These are phyloP conservation scores for Nyctalus aviator DNA, from an alignment of 2,797 vertebrate species.

Conservation along the genomic window DNA sequence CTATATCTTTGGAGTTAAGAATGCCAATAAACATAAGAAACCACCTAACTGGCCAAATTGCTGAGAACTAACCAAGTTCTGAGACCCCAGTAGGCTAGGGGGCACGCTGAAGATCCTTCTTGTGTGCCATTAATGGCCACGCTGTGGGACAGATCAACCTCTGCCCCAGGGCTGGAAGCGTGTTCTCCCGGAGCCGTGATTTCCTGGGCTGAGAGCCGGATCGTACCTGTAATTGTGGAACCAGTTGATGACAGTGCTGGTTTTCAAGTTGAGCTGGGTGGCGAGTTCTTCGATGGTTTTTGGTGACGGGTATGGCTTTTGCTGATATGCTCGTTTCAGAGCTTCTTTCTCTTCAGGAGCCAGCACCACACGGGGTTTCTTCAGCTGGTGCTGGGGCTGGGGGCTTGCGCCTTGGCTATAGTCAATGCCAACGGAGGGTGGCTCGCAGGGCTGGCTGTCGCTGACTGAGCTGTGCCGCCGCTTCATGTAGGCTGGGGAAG, in stretches of 20 bases:
- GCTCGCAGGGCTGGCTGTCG: conserved; percentile 93
- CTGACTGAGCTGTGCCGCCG: conserved; percentile 96
- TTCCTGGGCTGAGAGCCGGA: rapidly evolving
- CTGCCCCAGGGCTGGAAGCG: rapidly evolving
- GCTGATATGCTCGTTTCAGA: conserved; percentile 97
- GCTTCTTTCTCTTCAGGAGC: conserved; percentile 97
- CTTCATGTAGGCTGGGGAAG: conserved; percentile 95
- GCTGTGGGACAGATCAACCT: rapidly evolving
- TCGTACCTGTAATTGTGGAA: conserved; percentile 99
- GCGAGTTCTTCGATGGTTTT: conserved; percentile 99
- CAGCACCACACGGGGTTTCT: conserved; percentile 97
- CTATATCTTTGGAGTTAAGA: not conserved
- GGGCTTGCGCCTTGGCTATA: conserved; percentile 94
- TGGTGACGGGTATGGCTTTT: conserved; percentile 99
- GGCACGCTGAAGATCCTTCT: not conserved
- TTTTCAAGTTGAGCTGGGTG: conserved; percentile 99
- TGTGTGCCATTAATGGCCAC: rapidly evolving
- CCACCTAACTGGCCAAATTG: not conserved
- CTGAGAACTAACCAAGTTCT: not conserved
- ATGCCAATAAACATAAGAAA: not conserved
- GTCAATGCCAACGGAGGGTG: conserved; percentile 89
- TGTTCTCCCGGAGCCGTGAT: rapidly evolving
- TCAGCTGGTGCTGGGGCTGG: conserved; percentile 95
- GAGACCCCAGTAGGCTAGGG: not conserved
- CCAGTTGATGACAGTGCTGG: conserved; percentile 99